Conservation (phyloP, 2,888 invertebrate species). For the Thymelicus acteon region DNA sequence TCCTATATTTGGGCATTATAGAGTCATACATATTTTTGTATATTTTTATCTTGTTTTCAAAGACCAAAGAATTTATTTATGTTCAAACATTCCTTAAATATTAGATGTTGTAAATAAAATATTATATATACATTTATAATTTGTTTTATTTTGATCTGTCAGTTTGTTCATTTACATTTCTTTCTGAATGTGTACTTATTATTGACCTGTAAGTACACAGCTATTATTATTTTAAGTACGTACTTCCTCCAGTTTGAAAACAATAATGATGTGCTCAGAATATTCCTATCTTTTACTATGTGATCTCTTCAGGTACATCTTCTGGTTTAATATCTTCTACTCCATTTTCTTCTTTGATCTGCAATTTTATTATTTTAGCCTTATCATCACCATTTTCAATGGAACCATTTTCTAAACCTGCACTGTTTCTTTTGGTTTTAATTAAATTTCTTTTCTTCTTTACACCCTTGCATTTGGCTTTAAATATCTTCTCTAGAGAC, state of each 20-base stretch:
- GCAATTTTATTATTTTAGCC: slow-evolving; percentile 65
- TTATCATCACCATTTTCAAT: slow-evolving; percentile 50
- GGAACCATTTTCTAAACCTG: slow-evolving; percentile 36
- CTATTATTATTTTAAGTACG: not conserved
- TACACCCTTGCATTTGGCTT: slow-evolving; percentile 76
- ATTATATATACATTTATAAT: not conserved
- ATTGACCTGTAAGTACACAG: not conserved
- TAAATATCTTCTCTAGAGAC: slow-evolving; percentile 85
- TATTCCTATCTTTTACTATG: too few species aligned
- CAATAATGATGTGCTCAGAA: not conserved
- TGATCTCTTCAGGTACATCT: not conserved
- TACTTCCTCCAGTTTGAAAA: not conserved
- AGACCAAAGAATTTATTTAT: slow-evolving; percentile 5
- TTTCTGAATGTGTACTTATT: not conserved
- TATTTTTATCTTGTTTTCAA: slow-evolving; percentile 9
- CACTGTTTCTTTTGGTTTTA: slow-evolving; percentile 63
- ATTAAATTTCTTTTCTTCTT: slow-evolving; percentile 72
- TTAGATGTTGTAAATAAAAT: slow-evolving; percentile 16
- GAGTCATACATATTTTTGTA: not conserved
- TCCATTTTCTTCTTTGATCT: slow-evolving; percentile 54
- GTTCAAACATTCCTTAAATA: slow-evolving; percentile 1
- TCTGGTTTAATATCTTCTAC: slow-evolving; percentile 7
- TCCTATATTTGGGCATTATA: too few species aligned
- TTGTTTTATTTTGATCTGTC: slow-evolving; percentile 16
- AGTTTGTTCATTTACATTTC: slow-evolving; percentile 1